These are phyloP conservation scores for Oxyteleia sp. DNA, from an alignment of 2,888 invertebrate genomes.

Conservation along the genomic window DNA sequence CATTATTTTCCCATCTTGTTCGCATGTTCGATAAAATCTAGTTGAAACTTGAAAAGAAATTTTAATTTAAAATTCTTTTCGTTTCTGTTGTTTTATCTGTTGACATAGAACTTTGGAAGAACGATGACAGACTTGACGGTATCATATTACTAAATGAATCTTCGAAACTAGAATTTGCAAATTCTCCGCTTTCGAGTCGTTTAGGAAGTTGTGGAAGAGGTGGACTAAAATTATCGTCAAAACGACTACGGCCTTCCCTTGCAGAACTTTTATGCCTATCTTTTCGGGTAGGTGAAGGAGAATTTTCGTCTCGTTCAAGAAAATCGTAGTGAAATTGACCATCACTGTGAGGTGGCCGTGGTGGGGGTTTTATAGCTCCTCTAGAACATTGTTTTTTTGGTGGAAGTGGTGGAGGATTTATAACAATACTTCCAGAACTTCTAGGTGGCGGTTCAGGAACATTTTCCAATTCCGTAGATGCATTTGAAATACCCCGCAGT, in stretches of 20 bases:
- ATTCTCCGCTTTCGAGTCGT: conserved; percentile 75
- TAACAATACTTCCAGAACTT: conserved; percentile 89
- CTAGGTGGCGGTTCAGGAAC: conserved; percentile 92
- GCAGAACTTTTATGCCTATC: conserved; percentile 74
- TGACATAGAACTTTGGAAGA: conserved; percentile 80
- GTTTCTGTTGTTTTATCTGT: conserved; percentile 77
- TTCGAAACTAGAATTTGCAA: conserved; percentile 82
- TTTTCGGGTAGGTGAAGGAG: conserved; percentile 79
- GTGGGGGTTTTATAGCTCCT: conserved; percentile 90
- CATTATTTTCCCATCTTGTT: no score
- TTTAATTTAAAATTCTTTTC: no score
- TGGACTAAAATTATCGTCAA: conserved; percentile 85
- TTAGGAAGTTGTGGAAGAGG: conserved; percentile 81
- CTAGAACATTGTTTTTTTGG: conserved; percentile 91
- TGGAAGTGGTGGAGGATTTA: conserved; percentile 92
- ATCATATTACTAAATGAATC: conserved; percentile 84
- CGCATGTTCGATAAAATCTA: no score
- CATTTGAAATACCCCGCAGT: conserved; percentile 79
- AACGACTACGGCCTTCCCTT: conserved; percentile 77
- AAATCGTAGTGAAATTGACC: conserved; percentile 89
- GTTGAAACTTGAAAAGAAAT: no score
- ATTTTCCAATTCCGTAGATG: conserved; percentile 86
- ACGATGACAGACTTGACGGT: conserved; percentile 81
- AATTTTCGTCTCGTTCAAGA: conserved; percentile 88
- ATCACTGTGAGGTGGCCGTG: conserved; percentile 90